These are phyloP conservation scores for Melinopterus prodromus DNA, from an alignment of 2,888 invertebrate genomes.

Conservation along the genomic window DNA sequence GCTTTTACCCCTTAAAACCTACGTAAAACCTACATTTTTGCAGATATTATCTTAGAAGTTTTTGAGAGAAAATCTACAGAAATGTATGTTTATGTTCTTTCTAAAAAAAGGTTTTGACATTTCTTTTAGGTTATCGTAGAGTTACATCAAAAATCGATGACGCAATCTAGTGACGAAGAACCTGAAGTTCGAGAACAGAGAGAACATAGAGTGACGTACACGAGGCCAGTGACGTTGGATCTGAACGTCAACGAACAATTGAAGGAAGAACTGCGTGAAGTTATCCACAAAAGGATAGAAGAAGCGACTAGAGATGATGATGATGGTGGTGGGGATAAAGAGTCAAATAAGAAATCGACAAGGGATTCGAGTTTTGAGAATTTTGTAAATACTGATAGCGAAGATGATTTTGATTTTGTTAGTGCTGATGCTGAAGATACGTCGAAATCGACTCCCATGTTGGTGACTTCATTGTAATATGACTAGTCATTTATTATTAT, in stretches of 20 bases:
- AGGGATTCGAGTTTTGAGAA: conserved; percentile 32
- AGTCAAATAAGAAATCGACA: not conserved
- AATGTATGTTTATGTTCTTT: too few relatives aligned
- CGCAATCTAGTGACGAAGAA: not conserved
- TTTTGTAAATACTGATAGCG: conserved; percentile 33
- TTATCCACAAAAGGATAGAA: conserved; percentile 35
- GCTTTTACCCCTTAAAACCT: too few relatives aligned
- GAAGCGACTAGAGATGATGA: conserved; percentile 33
- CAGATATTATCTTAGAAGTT: too few relatives aligned
- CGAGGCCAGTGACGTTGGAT: conserved; percentile 34
- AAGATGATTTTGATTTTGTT: conserved; percentile 37
- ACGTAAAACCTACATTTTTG: too few relatives aligned
- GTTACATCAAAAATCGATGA: conserved; percentile 7
- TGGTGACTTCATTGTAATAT: conserved; percentile 31
- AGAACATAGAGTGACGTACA: conserved; percentile 9
- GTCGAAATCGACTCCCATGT: conserved; percentile 32
- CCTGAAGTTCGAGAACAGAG: conserved; percentile 19
- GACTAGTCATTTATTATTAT: not conserved
- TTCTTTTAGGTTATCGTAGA: conserved; percentile 11
- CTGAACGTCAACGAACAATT: conserved; percentile 35
- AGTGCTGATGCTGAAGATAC: conserved; percentile 31
- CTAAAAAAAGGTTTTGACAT: too few relatives aligned
- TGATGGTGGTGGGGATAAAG: conserved; percentile 9
- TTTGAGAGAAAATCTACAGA: too few relatives aligned
- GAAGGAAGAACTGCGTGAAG: conserved; percentile 32